These are phyloP conservation scores for Theocolax elegans DNA, from an alignment of 1,140 invertebrate genomes.

Conservation along the genomic window DNA sequence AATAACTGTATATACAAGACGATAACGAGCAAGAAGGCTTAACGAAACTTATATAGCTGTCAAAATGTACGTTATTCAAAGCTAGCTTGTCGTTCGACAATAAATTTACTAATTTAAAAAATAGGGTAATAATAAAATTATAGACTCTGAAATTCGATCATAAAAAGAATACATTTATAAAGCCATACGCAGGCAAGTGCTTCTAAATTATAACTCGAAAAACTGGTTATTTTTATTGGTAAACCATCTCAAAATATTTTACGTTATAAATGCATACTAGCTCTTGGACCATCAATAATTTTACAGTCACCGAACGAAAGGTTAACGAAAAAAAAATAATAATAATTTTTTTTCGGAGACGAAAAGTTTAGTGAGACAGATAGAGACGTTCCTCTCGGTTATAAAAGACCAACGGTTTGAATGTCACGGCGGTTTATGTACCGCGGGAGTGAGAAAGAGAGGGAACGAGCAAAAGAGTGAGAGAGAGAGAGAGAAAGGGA, in stretches of 20 bases:
- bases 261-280: background rate
- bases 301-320: slow-evolving; percentile 1
- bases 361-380: slow-evolving; percentile 8
- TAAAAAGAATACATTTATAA: no score
- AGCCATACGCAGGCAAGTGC: no score
- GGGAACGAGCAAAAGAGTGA: background rate
- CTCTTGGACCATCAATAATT: background rate
- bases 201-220: no score
- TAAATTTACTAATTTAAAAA: no score
- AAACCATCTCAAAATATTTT: background rate
- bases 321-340: no score
- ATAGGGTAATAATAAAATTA: no score
- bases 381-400: background rate
- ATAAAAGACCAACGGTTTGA: background rate
- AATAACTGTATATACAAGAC: no score
- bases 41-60: no score
- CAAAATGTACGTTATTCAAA: no score
- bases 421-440: background rate
- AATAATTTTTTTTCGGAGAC: background rate
- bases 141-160: no score
- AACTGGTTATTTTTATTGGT: background rate
- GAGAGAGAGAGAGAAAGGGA: background rate
- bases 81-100: no score
- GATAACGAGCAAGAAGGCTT: no score
- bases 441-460: background rate